phyloP scores from a whole-genome alignment of 2,888 invertebrate genomes.

The Eupithecia centaureata region DNA sequence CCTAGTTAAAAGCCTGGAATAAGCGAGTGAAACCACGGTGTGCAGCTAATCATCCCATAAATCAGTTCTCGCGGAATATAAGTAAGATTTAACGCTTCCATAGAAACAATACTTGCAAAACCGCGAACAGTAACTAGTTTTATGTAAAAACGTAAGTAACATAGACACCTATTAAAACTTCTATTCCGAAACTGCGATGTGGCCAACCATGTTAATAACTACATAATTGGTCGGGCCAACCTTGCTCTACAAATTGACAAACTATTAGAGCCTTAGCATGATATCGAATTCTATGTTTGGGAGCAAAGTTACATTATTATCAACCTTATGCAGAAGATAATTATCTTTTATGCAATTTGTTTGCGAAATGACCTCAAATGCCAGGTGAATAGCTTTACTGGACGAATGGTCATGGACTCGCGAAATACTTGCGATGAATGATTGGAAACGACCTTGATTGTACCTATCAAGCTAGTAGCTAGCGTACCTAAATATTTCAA shows the following conservation, averaged over 20 bases:
- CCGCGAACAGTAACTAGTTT: background rate
- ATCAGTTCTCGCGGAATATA: background rate
- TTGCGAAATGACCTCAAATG: slow-evolving; percentile 20
- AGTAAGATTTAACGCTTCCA: background rate
- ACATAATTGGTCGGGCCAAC: background rate
- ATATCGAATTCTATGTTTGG: background rate
- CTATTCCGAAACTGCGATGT: background rate
- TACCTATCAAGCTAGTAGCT: background rate
- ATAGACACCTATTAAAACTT: background rate
- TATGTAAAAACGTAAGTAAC: background rate
- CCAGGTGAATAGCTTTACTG: slow-evolving; percentile 19
- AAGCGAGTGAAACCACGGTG: too few species aligned
- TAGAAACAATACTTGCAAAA: background rate
- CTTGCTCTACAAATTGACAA: background rate
- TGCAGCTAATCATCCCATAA: too few species aligned
- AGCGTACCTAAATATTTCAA: background rate
- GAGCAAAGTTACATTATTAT: background rate
- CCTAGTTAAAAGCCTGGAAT: too few species aligned
- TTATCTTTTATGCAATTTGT: slow-evolving; percentile 20
- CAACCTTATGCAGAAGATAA: background rate
- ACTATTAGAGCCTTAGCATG: background rate
- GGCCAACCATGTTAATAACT: background rate
- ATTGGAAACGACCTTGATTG: slow-evolving; percentile 18
- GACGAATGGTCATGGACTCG: slow-evolving; percentile 14
- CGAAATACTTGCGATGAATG: background rate